These are phyloP conservation scores for Bradypus variegatus DNA, from an alignment of 2,797 vertebrate genomes.

Conservation along the genomic window DNA sequence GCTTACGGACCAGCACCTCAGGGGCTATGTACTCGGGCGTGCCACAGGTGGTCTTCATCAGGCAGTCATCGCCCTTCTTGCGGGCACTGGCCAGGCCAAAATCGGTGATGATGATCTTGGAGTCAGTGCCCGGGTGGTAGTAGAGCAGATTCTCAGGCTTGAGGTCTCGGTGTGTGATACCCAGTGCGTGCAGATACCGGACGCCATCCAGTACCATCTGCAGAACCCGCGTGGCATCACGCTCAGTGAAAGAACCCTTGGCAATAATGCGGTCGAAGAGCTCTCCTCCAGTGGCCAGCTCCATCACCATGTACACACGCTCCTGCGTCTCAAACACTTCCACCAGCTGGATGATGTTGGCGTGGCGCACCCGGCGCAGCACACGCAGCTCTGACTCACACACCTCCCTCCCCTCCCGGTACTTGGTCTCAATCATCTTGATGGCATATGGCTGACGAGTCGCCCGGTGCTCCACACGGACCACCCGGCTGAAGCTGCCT, in stretches of 20 bases:
- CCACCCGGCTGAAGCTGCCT: slow-evolving; percentile 95
- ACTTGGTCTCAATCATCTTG: slow-evolving; percentile 98
- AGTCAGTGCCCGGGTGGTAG: slow-evolving; percentile 94
- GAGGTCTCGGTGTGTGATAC: slow-evolving; percentile 95
- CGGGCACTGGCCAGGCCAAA: slow-evolving; percentile 95
- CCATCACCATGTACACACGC: slow-evolving; percentile 99
- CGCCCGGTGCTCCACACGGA: slow-evolving; percentile 94
- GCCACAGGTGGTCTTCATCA: slow-evolving; percentile 99
- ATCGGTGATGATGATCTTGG: slow-evolving; percentile 99
- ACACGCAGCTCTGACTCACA: slow-evolving; percentile 96
- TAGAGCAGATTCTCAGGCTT: slow-evolving; percentile 98
- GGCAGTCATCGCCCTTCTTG: slow-evolving; percentile 95
- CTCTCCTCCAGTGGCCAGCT: slow-evolving; percentile 94
- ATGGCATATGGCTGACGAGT: slow-evolving; percentile 97
- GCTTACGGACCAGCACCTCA: slow-evolving; percentile 95
- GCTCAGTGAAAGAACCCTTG: slow-evolving; percentile 95
- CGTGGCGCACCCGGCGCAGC: slow-evolving; percentile 89
- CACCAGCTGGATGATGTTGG: slow-evolving; percentile 97
- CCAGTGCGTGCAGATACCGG: slow-evolving; percentile 92
- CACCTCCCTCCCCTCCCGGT: slow-evolving; percentile 92
- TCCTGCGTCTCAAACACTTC: slow-evolving; percentile 98
- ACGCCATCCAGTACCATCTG: slow-evolving; percentile 98
- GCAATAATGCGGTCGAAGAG: slow-evolving; percentile 97
- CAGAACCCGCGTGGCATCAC: slow-evolving; percentile 92
- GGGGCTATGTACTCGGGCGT: slow-evolving; percentile 98